phyloP scores from a whole-genome alignment of 2,888 invertebrate species.

The Rhamphomyia laevipes region DNA sequence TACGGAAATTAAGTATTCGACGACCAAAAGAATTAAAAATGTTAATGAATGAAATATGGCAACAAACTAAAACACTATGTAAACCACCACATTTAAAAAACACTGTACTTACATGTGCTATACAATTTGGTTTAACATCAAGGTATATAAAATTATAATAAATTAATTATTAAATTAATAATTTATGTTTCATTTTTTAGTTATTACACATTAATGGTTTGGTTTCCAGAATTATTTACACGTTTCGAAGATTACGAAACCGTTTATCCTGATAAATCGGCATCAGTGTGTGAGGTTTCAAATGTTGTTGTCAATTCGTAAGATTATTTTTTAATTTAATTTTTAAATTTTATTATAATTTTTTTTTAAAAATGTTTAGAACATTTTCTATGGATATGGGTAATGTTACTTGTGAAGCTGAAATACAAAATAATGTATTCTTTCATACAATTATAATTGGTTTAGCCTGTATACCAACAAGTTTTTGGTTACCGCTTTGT shows the following conservation, averaged over 20 bases:
- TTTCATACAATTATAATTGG: conserved; percentile 69
- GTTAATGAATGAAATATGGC: conserved; percentile 57
- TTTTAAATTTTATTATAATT: too few species aligned
- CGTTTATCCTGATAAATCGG: conserved; percentile 51
- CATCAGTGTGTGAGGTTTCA: conserved; percentile 68
- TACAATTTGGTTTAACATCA: conserved; percentile 72
- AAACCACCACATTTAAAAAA: conserved; percentile 62
- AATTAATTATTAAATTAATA: background rate
- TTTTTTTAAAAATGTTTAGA: background rate
- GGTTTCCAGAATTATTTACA: conserved; percentile 83
- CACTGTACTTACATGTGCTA: conserved; percentile 63
- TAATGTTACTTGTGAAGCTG: conserved; percentile 45
- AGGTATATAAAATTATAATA: conserved; percentile 38
- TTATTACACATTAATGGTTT: conserved; percentile 83
- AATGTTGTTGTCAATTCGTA: conserved; percentile 42
- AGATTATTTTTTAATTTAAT: too few species aligned
- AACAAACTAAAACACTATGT: conserved; percentile 61
- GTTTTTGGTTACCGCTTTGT: conserved; percentile 64
- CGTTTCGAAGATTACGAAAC: conserved; percentile 66
- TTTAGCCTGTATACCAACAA: conserved; percentile 67
- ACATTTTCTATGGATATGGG: conserved; percentile 17
- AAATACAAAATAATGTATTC: conserved; percentile 55
- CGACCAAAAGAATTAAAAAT: conserved; percentile 61
- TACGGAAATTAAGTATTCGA: conserved; percentile 54
- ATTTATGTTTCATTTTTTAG: conserved; percentile 39